Evolutionary conservation across 2,797 vertebrate species (phyloP).

Genomic region (Cheirogaleus major): DNA sequence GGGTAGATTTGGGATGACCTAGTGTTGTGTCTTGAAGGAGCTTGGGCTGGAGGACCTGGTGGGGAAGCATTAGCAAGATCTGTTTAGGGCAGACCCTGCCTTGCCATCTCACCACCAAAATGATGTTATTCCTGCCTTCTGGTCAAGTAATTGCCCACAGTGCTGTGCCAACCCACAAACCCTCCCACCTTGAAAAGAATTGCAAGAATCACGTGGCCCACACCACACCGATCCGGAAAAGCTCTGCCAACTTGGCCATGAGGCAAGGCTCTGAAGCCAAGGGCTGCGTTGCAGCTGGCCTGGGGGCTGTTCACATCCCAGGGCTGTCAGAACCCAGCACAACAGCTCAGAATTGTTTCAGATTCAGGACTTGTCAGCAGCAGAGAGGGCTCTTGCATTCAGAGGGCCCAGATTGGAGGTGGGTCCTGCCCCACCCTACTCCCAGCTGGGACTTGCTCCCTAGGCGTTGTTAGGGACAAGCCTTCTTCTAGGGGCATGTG

Average conservation of each 20-base stretch:
- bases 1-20: neutral
- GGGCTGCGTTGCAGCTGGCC: constrained; percentile 18
- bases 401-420: rapidly evolving
- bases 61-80: neutral
- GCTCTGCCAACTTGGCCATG: neutral
- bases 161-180: neutral
- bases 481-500: neutral
- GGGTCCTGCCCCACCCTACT: neutral
- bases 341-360: neutral
- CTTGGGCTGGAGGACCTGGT: neutral
- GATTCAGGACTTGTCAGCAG: neutral
- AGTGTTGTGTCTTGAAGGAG: neutral
- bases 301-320: neutral
- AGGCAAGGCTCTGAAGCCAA: constrained; percentile 1
- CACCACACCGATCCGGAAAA: neutral
- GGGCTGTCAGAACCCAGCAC: neutral
- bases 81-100: neutral
- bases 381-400: neutral
- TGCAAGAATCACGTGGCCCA: neutral
- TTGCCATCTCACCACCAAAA: neutral
- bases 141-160: constrained; percentile 21
- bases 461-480: neutral
- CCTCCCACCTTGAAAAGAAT: constrained; percentile 47
- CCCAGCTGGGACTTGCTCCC: neutral
- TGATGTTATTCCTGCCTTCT: constrained; percentile 41